Percentiles rank a stretch among this genome's conserved stretches.
Conservation (phyloP, 2,888 invertebrate genomes). For the Sinohyriopsis cumingii region DNA sequence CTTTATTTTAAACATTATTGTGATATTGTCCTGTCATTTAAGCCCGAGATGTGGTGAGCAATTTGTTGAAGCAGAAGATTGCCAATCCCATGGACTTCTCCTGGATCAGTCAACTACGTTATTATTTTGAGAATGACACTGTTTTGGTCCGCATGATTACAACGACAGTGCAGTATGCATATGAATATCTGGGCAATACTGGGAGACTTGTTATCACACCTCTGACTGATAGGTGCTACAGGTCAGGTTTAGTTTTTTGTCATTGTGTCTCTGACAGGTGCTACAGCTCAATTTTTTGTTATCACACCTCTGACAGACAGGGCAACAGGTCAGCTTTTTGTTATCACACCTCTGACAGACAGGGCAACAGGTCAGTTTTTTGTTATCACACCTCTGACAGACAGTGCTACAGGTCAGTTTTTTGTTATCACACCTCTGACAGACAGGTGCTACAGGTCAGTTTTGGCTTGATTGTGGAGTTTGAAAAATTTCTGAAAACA, state of each 20-base stretch:
- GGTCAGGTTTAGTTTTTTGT: constrained; percentile 53
- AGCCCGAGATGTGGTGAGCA: constrained; percentile 71
- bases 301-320: constrained; percentile 71
- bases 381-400: constrained; percentile 70
- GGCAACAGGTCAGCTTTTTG: constrained; percentile 63
- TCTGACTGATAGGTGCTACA: constrained; percentile 70
- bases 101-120: constrained; percentile 71
- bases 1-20: too few relatives aligned
- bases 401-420: constrained; percentile 67
- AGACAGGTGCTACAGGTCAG: constrained; percentile 69
- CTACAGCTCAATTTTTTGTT: constrained; percentile 62
- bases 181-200: constrained; percentile 71
- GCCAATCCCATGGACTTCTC: constrained; percentile 65
- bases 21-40: constrained; percentile 3
- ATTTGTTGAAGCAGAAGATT: constrained; percentile 52
- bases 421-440: constrained; percentile 69
- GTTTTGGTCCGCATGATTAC: constrained; percentile 70
- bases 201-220: constrained; percentile 71
- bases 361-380: constrained; percentile 47
- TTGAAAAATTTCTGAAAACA: too few relatives aligned
- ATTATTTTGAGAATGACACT: constrained; percentile 69
- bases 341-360: constrained; percentile 70
- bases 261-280: constrained; percentile 70
- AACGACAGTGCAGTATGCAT: constrained; percentile 70
- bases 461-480: too few relatives aligned